A percentile compares a stretch with the other conserved stretches of the same genome.
These are phyloP conservation scores for Tipula unca DNA, from an alignment of 2,888 invertebrate genomes.

Conservation along the genomic window DNA sequence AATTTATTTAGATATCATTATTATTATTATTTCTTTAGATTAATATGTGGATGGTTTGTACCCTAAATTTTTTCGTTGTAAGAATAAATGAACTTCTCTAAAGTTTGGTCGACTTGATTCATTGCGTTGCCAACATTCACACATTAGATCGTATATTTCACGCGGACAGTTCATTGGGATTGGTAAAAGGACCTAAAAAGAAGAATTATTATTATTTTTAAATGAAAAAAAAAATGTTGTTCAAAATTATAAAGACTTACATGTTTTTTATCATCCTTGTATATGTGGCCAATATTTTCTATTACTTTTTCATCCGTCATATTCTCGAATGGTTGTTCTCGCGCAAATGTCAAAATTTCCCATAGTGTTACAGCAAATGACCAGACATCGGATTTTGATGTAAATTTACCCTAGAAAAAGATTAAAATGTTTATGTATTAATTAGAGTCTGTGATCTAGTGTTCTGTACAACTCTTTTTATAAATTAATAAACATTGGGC, in stretches of 20 bases:
- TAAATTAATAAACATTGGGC: no score
- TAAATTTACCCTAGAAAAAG: conserved; percentile 62
- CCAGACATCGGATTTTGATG: conserved; percentile 81
- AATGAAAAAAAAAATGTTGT: background rate
- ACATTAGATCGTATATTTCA: conserved; percentile 79
- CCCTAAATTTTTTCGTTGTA: conserved; percentile 66
- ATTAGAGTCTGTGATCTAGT: no score
- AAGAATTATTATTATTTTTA: background rate
- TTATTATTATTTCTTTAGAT: background rate
- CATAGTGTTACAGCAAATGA: conserved; percentile 79
- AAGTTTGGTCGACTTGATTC: conserved; percentile 70
- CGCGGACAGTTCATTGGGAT: conserved; percentile 71
- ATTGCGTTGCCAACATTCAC: conserved; percentile 78
- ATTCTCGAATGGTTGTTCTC: conserved; percentile 73
- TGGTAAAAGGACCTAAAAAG: conserved; percentile 48
- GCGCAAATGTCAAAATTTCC: conserved; percentile 77
- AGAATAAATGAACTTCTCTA: conserved; percentile 75
- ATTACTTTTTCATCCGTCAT: conserved; percentile 72
- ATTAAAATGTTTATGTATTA: background rate
- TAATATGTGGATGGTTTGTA: conserved; percentile 35
- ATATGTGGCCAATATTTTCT: conserved; percentile 72
- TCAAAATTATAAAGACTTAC: conserved; percentile 40
- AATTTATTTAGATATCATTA: background rate
- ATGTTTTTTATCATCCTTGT: conserved; percentile 62
- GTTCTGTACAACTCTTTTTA: no score